These are phyloP conservation scores for Ridgeia piscesae DNA, from an alignment of 1,140 invertebrate species.

Conservation along the genomic window DNA sequence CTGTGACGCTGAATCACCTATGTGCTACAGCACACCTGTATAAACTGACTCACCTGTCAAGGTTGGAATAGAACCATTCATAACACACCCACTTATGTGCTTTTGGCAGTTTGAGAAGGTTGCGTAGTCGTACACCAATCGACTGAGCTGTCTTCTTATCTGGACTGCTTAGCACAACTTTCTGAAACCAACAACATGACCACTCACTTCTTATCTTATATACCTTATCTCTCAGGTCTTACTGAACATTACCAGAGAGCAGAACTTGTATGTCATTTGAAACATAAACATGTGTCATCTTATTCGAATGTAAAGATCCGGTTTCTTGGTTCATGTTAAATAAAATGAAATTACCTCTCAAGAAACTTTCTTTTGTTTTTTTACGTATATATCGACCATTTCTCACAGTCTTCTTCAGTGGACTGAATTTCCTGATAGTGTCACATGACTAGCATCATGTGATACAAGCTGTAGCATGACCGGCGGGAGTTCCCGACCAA, in stretches of 20 bases:
- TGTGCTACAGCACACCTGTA: not conserved
- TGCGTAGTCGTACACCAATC: constrained; percentile 86
- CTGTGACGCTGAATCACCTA: not conserved
- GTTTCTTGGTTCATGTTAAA: too few relatives aligned
- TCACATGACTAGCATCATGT: too few relatives aligned
- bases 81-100: constrained; percentile 99
- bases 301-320: too few relatives aligned
- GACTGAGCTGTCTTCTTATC: constrained; percentile 78
- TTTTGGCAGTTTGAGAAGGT: constrained; percentile 96
- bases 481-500: too few relatives aligned
- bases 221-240: not conserved
- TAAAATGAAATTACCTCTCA: too few relatives aligned
- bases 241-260: not conserved
- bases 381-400: too few relatives aligned
- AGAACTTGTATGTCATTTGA: not conserved
- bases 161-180: constrained; percentile 31
- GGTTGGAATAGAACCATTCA: constrained; percentile 99
- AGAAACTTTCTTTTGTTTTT: too few relatives aligned
- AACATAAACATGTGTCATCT: too few relatives aligned
- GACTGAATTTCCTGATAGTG: too few relatives aligned
- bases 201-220: not conserved
- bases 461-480: too few relatives aligned
- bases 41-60: constrained; percentile 72
- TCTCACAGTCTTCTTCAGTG: too few relatives aligned
- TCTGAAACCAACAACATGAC: constrained; percentile 2